Evolutionary conservation across 1,140 invertebrate genomes (phyloP), one percentile per base, ranked within the genome.

Genomic region (Whitmania pigra): DNA sequence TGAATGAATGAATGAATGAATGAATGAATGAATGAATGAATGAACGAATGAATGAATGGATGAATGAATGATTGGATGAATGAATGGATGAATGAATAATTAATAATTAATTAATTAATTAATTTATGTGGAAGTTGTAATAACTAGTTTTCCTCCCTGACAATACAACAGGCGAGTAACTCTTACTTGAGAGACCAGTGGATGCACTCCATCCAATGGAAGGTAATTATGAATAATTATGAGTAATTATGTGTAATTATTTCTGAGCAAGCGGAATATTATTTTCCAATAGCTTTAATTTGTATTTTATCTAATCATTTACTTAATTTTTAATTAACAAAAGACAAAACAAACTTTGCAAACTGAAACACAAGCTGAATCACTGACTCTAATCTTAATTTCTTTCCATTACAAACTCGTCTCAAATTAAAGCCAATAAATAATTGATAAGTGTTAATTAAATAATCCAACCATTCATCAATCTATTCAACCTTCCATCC

Each of bases 171-270:
- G 87, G 88, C 88, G 27, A 89, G 87, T 76, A 90, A 90, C 79
- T 86, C 87, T 53, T 90, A 91, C 77, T 86, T 88, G 13, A 85
- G 90, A 79, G 89, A 92, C 83, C 90, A 91, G 79, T 91, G 90
- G 89, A 88, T 88, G 76, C 87, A 91, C 79, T 91, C 90, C 55
- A 89, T 92, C 77, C 82, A 88, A 69, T 92, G 90, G 89, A 90
- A 89, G 86, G 89, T 91, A 84, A 85, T 83, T 80, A n/a, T 73
- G 71, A 25, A 70, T 40, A 15, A 49, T 22, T 18, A 67, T 57
- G 9, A n/a, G 25, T 57, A 25, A n/a, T 20, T 57, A 25, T 57
- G 9, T 3, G 54, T 57, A n/a, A n/a, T 20, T 57, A 57, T 57
- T 2, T 57, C 20, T 57, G 54, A n/a, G 54, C 2, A 25, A n/a